Base-by-base conservation (phyloP, 2,888 invertebrate species). In the Pristionchus arcanus region DNA sequence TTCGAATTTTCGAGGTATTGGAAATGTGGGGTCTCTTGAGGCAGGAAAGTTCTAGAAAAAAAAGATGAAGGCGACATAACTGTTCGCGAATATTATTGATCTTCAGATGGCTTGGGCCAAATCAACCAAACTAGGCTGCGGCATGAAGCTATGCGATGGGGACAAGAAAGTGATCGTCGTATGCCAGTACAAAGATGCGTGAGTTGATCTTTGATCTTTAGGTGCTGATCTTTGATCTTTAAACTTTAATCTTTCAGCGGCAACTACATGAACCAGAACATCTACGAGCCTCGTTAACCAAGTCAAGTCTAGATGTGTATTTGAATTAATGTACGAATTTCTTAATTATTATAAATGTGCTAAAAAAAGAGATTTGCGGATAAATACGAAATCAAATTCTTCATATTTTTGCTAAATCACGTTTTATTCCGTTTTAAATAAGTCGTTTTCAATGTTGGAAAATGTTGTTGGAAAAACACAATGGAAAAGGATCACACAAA, bases 21-120 rank as follows among this genome's bases (percentile, higher is more conserved):
- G n/a, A n/a, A n/a, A n/a, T n/a, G n/a, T n/a, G n/a, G n/a, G n/a
- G n/a, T n/a, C n/a, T n/a, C n/a, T n/a, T n/a, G n/a, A n/a, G n/a
- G n/a, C n/a, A n/a, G n/a, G n/a, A n/a, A n/a, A n/a, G n/a, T n/a
- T n/a, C n/a, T n/a, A n/a, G n/a, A n/a, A n/a, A n/a, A n/a, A n/a
- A n/a, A n/a, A n/a, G n/a, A n/a, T n/a, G n/a, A n/a, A n/a, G n/a
- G n/a, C n/a, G n/a, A n/a, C n/a, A n/a, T n/a, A n/a, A n/a, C n/a
- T n/a, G n/a, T n/a, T n/a, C n/a, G n/a, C n/a, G n/a, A n/a, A n/a
- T n/a, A n/a, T n/a, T n/a, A n/a, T n/a, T n/a, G n/a, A n/a, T n/a
- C n/a, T 53, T 7, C 19, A 85, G 84, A 85, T 85, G 84, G 84
- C 84, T 5, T 85, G 84, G 84, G 84, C 84, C 84, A 85, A 55